These are phyloP conservation scores for Spongilla lacustris DNA, from an alignment of 37 sponge, comb jelly and placozoan genomes.

Conservation along the genomic window DNA sequence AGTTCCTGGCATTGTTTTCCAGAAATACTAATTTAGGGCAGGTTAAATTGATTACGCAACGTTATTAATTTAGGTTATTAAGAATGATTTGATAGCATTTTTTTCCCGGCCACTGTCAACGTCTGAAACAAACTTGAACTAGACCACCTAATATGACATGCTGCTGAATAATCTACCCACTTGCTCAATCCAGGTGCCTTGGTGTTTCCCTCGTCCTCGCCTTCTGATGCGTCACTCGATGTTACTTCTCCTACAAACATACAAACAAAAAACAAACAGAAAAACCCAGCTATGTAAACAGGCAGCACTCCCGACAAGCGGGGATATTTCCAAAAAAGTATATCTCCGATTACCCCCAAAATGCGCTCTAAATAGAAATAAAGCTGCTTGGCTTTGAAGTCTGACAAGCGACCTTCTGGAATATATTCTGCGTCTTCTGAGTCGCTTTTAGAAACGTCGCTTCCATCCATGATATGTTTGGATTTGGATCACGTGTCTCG, in stretches of 20 bases:
- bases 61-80: too few relatives aligned
- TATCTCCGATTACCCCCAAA: not conserved
- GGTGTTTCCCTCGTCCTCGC: not conserved
- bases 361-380: slow-evolving; percentile 1
- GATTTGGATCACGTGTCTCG: not conserved
- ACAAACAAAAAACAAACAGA: too few relatives aligned
- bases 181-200: not conserved
- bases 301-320: not conserved
- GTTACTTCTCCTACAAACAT: not conserved
- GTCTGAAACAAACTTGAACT: too few relatives aligned
- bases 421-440: slow-evolving; percentile 78
- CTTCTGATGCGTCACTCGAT: not conserved
- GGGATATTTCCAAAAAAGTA: not conserved
- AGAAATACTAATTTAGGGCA: too few relatives aligned
- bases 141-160: not conserved
- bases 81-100: too few relatives aligned
- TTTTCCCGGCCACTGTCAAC: too few relatives aligned
- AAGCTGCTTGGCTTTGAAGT: not conserved
- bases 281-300: not conserved
- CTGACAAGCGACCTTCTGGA: slow-evolving; percentile 62
- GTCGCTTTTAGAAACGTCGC: slow-evolving; percentile 32
- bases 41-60: too few relatives aligned
- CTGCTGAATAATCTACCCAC: not conserved
- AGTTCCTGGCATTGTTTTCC: too few relatives aligned
- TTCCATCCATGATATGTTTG: slow-evolving; percentile 29